Conservation (phyloP, 2,888 invertebrate species). For the Ditylenchus weischeri region DNA sequence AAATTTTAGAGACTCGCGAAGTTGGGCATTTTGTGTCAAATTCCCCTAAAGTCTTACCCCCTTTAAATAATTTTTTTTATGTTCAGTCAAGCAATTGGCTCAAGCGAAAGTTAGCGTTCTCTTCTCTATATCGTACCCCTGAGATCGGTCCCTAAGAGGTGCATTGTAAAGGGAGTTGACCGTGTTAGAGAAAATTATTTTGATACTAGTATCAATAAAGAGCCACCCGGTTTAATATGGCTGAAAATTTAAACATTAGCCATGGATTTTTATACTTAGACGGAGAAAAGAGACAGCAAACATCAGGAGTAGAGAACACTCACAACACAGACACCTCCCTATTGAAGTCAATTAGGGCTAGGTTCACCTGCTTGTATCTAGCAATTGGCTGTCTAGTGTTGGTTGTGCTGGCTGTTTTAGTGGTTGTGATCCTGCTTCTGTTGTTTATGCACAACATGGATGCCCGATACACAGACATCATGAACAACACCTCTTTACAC, state of each 20-base stretch:
- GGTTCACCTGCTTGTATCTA: conserved; percentile 27
- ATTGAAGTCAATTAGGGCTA: conserved; percentile 11
- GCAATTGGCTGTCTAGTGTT: conserved; percentile 23
- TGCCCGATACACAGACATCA: conserved; percentile 6
- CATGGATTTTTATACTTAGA: neutral
- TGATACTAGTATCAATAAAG: neutral
- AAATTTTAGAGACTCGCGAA: too few relatives aligned
- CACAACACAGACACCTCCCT: neutral
- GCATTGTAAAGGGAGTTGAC: too few relatives aligned
- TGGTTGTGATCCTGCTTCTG: conserved; percentile 29
- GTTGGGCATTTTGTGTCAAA: too few relatives aligned
- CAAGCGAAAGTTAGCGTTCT: too few relatives aligned
- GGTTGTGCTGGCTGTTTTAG: conserved; percentile 30
- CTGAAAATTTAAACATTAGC: neutral
- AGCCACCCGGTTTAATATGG: neutral
- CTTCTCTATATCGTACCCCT: too few relatives aligned
- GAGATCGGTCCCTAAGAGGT: too few relatives aligned
- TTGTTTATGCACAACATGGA: conserved; percentile 29
- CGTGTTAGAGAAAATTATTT: neutral
- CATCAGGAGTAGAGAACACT: neutral
- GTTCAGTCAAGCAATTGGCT: too few relatives aligned
- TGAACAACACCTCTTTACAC: conserved; percentile 9
- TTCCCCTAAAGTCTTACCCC: too few relatives aligned
- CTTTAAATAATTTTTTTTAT: too few relatives aligned
- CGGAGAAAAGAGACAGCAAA: neutral